These are phyloP conservation scores for Eulacestoma nigropectus DNA, from an alignment of 2,113 vertebrate genomes.

Conservation along the genomic window DNA sequence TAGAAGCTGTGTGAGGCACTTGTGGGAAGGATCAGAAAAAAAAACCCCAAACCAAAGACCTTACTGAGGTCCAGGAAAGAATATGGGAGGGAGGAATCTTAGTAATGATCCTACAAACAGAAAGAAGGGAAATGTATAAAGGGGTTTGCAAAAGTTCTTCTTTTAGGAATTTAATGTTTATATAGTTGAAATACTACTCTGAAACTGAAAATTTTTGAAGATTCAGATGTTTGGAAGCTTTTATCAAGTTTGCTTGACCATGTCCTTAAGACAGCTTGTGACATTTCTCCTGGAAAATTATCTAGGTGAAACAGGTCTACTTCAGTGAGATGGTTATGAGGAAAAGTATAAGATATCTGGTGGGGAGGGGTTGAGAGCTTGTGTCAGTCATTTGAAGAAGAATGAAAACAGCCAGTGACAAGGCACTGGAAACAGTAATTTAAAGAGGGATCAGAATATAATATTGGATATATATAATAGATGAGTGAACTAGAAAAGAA, in stretches of 20 bases:
- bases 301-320: background rate
- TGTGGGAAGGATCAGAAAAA: background rate
- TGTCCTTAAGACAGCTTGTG: background rate
- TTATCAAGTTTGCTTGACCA: background rate
- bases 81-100: background rate
- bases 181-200: background rate
- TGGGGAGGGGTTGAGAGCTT: background rate
- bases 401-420: background rate
- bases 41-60: accelerated
- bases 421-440: background rate
- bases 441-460: background rate
- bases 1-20: background rate
- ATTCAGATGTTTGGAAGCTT: background rate
- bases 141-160: background rate
- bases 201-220: background rate
- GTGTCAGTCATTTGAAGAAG: background rate
- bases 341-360: background rate
- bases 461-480: background rate
- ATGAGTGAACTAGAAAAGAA: background rate
- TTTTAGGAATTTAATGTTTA: background rate
- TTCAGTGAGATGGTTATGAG: background rate
- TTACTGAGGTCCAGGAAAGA: background rate
- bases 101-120: background rate
- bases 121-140: background rate
- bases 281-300: background rate